Evolutionary conservation across 2,888 invertebrate species (phyloP), one percentile per base, ranked within the genome.

Genomic region (Entomobrya proxima): DNA sequence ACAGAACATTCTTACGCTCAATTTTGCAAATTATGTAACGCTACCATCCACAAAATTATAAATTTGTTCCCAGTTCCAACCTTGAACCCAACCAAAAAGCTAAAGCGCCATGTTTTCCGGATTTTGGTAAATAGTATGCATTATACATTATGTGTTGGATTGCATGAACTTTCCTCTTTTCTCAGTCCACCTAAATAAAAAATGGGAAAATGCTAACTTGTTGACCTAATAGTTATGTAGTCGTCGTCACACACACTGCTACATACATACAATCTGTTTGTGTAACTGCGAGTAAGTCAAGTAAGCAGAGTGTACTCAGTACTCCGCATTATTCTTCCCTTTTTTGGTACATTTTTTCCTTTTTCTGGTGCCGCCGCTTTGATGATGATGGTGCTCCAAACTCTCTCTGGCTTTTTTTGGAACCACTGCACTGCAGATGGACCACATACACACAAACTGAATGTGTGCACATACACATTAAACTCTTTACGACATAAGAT

Each of bases 371-470:
- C 13, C 11, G 11, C 5, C 18, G 55, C 55, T 27, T 1, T 55
- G 55, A 24, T 55, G 55, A 52, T n/a, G n/a, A n/a, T 11, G 15
- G 18, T 52, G 18, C n/a, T 6, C n/a, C 52, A n/a, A n/a, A 6
- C 15, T 18, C 27, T 37, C 35, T 21, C 76, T 21, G 30, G 3
- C n/a, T 11, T 30, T 52, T 79, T 69, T 74, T 72, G 72, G 44
- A 85, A 85, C 85, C 72, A 85, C 85, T 85, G 85, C 85, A 85
- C 27, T 85, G 85, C 85, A 79, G 85, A 85, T 85, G 85, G 79
- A 61, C 85, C 72, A 61, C 30, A 55, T 44, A 18, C 30, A 58
- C 52, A 52, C 30, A 58, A 40, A 35, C 27, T 55, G 61, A 3
- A 2, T 61, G n/a, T n/a, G n/a, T n/a, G n/a, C n/a, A n/a, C n/a